A percentile compares a stretch with the other conserved stretches of the same genome.
phyloP scores from a whole-genome alignment of 2,113 vertebrate species.

The Otocyon megalotis region DNA sequence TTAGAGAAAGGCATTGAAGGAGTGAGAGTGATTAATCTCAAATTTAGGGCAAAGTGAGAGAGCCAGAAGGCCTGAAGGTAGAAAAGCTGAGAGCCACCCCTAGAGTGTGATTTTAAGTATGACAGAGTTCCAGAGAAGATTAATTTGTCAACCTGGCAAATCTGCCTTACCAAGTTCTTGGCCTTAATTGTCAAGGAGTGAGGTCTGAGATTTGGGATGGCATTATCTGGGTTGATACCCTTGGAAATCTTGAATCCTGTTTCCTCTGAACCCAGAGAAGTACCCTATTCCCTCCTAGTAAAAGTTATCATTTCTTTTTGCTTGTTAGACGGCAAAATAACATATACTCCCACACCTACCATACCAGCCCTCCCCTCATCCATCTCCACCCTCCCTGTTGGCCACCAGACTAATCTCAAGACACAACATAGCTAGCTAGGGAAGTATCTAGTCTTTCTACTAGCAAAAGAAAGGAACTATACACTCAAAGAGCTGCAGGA shows the following conservation, averaged over 20 bases:
- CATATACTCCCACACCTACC: neutral
- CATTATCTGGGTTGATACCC: neutral
- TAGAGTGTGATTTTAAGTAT: neutral
- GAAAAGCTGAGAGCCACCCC: neutral
- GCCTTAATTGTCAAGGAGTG: neutral
- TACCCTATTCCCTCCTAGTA: neutral
- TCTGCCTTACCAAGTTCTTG: neutral
- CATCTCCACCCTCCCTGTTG: neutral
- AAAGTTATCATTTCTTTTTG: neutral
- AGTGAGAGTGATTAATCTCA: constrained; percentile 17
- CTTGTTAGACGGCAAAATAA: neutral
- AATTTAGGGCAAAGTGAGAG: constrained; percentile 4
- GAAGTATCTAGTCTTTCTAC: neutral
- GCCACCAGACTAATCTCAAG: neutral
- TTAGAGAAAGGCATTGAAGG: constrained; percentile 1
- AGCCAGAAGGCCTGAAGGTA: neutral
- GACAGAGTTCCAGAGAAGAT: constrained; percentile 2
- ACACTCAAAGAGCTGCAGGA: neutral
- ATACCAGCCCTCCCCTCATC: neutral
- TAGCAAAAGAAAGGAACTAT: neutral
- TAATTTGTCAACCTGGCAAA: neutral
- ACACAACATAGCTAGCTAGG: neutral
- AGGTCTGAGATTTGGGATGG: neutral
- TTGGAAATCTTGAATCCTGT: constrained; percentile 16
- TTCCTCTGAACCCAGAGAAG: neutral